Evolutionary conservation across 2,888 invertebrate genomes (phyloP).

Genomic region (Marasmarcha lunaedactyla): DNA sequence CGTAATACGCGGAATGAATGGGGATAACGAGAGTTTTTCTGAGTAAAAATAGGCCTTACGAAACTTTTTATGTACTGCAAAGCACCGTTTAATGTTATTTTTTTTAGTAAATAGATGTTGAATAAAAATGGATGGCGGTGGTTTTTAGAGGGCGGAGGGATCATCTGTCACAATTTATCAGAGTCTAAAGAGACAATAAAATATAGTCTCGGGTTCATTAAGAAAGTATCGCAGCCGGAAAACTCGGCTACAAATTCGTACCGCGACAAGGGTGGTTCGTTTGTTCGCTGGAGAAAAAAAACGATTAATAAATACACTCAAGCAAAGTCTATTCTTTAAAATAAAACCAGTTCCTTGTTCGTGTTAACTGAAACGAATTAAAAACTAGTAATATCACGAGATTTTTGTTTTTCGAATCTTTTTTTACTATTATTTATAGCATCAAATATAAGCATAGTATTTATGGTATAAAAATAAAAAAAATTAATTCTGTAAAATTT

Average conservation of each 20-base stretch:
- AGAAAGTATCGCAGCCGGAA: slow-evolving; percentile 29
- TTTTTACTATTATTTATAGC: too few species aligned
- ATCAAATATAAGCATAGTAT: too few species aligned
- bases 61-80: neutral
- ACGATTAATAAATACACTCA: too few species aligned
- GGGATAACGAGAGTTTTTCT: slow-evolving; percentile 32
- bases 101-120: neutral
- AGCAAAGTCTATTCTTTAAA: too few species aligned
- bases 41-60: slow-evolving; percentile 20
- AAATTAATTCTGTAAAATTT: too few species aligned
- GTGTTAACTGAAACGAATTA: too few species aligned
- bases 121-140: slow-evolving; percentile 3
- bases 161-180: slow-evolving; percentile 62
- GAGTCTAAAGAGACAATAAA: slow-evolving; percentile 53
- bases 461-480: too few species aligned
- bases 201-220: slow-evolving; percentile 52
- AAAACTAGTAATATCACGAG: too few species aligned
- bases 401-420: too few species aligned
- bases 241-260: slow-evolving; percentile 15
- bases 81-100: neutral
- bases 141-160: slow-evolving; percentile 36
- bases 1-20: slow-evolving; percentile 50
- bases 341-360: too few species aligned
- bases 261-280: slow-evolving; percentile 6
- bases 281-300: too few species aligned